These are phyloP conservation scores for Ptychobarbus kaznakovi DNA, from an alignment of 2,797 vertebrate genomes.

Conservation along the genomic window DNA sequence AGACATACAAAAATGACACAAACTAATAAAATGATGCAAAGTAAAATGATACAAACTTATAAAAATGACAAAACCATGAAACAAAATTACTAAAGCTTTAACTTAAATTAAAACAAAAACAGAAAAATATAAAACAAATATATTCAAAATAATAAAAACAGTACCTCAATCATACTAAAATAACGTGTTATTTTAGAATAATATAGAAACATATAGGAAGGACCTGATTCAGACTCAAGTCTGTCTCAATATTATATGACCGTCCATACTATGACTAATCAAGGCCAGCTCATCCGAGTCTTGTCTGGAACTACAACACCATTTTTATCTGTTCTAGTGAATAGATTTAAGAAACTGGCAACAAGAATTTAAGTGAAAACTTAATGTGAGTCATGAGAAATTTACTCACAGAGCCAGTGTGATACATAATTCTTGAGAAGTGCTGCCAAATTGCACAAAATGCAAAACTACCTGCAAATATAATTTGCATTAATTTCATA, in stretches of 20 bases:
- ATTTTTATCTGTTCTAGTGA: not conserved
- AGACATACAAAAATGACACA: not conserved
- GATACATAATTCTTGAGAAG: conserved; percentile 19
- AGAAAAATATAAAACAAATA: too few relatives aligned
- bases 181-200: too few relatives aligned
- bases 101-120: too few relatives aligned
- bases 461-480: conserved; percentile 7
- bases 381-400: not conserved
- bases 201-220: too few relatives aligned
- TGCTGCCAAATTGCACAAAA: conserved; percentile 16
- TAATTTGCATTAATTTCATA: conserved; percentile 33
- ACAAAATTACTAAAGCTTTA: too few relatives aligned
- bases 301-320: not conserved
- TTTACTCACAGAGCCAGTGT: not conserved
- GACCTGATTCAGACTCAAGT: too few relatives aligned
- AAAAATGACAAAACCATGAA: too few relatives aligned
- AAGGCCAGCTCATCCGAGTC: not conserved
- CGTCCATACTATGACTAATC: too few relatives aligned
- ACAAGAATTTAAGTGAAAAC: not conserved
- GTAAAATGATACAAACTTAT: too few relatives aligned
- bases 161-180: too few relatives aligned
- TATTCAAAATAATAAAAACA: too few relatives aligned
- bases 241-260: too few relatives aligned
- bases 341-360: not conserved
- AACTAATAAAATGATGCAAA: not conserved